Percentiles rank a stretch among this genome's conserved stretches.
Evolutionary conservation across 2,797 vertebrate species (phyloP).

Genomic region (Semotilus atromaculatus): DNA sequence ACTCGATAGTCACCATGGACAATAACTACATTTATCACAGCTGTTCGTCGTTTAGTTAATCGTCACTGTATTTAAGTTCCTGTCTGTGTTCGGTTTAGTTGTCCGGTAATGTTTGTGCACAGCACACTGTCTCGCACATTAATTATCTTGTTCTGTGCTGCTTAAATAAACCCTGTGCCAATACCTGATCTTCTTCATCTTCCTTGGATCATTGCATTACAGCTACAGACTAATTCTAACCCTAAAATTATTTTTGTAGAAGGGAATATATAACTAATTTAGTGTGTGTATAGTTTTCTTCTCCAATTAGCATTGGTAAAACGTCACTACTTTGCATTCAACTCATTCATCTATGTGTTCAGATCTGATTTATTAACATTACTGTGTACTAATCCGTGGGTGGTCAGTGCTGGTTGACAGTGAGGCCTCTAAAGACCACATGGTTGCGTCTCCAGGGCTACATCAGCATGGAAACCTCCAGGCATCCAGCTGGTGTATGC

Average conservation of each 20-base stretch:
- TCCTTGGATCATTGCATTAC: too few species aligned
- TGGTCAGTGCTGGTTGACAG: not conserved
- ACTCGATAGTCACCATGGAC: too few species aligned
- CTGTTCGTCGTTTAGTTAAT: too few species aligned
- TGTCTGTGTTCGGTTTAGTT: too few species aligned
- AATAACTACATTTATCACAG: too few species aligned
- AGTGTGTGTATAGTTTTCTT: not conserved
- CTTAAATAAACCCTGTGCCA: too few species aligned
- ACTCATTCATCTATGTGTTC: not conserved
- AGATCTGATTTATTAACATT: not conserved
- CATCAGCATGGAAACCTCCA: slow-evolving; percentile 3
- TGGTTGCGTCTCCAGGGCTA: not conserved
- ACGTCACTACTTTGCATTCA: not conserved
- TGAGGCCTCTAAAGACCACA: slow-evolving; percentile 20
- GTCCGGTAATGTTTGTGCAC: too few species aligned
- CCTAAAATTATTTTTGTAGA: not conserved
- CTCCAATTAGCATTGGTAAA: not conserved
- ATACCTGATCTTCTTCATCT: too few species aligned
- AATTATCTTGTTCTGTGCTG: too few species aligned
- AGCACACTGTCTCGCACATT: too few species aligned
- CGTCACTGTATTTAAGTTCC: too few species aligned
- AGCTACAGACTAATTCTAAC: not conserved
- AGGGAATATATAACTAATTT: not conserved
- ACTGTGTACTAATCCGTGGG: not conserved
- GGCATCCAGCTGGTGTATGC: slow-evolving; percentile 16